These are phyloP conservation scores for Plutomurus gul DNA, from an alignment of 1,140 invertebrate species.

Conservation along the genomic window DNA sequence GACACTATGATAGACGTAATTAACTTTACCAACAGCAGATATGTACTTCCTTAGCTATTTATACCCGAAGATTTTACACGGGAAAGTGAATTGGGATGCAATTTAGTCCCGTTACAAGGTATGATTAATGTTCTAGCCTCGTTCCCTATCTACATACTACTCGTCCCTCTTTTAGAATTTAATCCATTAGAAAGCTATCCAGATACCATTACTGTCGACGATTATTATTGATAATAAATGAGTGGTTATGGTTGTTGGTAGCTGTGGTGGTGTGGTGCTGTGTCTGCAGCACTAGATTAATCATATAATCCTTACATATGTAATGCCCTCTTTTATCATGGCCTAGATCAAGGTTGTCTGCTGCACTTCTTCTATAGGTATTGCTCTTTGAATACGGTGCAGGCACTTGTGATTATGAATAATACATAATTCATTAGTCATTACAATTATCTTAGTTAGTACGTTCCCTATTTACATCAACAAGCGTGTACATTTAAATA, in stretches of 20 bases:
- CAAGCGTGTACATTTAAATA: background rate
- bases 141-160: background rate
- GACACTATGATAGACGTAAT: background rate
- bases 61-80: background rate
- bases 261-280: constrained; percentile 1
- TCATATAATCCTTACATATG: constrained; percentile 24
- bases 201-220: constrained; percentile 23
- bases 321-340: background rate
- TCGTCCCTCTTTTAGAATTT: constrained; percentile 27
- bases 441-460: background rate
- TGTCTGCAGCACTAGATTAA: constrained; percentile 16
- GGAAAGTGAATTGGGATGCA: constrained; percentile 15
- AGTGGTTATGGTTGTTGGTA: constrained; percentile 22
- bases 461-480: background rate
- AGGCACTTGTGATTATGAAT: constrained; percentile 8
- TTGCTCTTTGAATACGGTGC: too few species aligned
- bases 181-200: constrained; percentile 22
- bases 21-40: background rate
- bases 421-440: constrained; percentile 30
- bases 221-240: constrained; percentile 30
- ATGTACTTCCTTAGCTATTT: too few species aligned
- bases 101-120: constrained; percentile 8
- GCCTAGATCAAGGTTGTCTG: constrained; percentile 16
- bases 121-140: constrained; percentile 25
- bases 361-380: background rate